These are phyloP conservation scores for Pollicipes pollicipes DNA, from an alignment of 1,140 invertebrate genomes.

Conservation along the genomic window DNA sequence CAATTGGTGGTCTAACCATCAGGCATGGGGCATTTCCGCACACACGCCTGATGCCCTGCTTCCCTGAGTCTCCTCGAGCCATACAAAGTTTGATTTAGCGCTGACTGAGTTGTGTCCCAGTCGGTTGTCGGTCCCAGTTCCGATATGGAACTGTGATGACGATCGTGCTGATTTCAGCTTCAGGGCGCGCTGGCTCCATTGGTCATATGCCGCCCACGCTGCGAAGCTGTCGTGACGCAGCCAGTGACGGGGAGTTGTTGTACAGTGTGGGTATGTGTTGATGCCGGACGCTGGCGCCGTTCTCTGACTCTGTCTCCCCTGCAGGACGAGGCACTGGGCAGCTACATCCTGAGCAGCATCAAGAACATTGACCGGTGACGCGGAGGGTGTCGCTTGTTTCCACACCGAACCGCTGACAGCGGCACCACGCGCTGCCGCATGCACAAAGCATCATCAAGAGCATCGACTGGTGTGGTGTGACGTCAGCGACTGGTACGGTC, in stretches of 20 bases:
- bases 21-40: no score
- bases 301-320: conserved; percentile 13
- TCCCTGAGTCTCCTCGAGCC: no score
- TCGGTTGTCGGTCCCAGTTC: no score
- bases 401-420: neutral
- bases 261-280: neutral
- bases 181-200: neutral
- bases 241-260: no score
- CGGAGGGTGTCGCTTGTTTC: neutral
- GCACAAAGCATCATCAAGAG: no score
- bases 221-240: neutral
- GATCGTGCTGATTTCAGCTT: conserved; percentile 1
- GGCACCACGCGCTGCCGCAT: neutral
- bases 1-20: no score
- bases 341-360: conserved; percentile 46
- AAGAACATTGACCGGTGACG: conserved; percentile 17
- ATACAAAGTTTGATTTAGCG: no score
- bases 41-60: no score
- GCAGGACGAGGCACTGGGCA: conserved; percentile 75
- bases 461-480: no score
- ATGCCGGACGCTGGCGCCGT: neutral
- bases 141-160: no score
- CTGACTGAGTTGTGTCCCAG: no score
- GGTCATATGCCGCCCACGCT: neutral
- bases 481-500: no score